Conservation (phyloP, 1,140 invertebrate genomes). For the Pseudomyrmex flavicornis region DNA sequence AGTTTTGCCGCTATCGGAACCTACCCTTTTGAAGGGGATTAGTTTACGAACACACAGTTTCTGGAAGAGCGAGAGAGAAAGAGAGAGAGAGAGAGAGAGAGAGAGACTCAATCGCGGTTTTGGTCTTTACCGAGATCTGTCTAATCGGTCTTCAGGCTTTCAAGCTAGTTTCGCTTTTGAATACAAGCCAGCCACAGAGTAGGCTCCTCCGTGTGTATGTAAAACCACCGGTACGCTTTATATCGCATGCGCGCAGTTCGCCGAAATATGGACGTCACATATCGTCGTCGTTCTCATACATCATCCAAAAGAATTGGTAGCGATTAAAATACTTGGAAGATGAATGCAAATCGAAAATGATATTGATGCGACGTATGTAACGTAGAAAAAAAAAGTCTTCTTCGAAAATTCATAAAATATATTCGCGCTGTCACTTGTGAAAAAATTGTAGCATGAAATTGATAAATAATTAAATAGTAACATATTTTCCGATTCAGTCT, state of each 20-base stretch:
- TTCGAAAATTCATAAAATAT: too few relatives aligned
- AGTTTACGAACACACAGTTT: slow-evolving; percentile 49
- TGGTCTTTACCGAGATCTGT: slow-evolving; percentile 58
- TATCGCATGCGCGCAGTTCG: slow-evolving; percentile 6
- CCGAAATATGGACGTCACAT: slow-evolving; percentile 67
- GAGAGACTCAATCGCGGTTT: slow-evolving; percentile 57
- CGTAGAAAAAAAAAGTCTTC: neutral
- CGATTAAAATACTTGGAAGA: slow-evolving; percentile 61
- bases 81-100: neutral
- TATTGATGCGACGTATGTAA: neutral
- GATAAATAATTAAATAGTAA: neutral
- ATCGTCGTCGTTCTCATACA: slow-evolving; percentile 64
- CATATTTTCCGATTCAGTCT: neutral
- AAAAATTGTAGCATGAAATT: neutral
- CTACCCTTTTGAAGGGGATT: slow-evolving; percentile 63
- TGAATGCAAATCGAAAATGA: slow-evolving; percentile 1
- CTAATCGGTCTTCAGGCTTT: slow-evolving; percentile 68
- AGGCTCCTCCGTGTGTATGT: slow-evolving; percentile 43
- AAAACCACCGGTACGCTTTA: slow-evolving; percentile 33
- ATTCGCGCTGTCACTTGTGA: neutral
- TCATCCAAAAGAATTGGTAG: slow-evolving; percentile 28
- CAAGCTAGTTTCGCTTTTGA: slow-evolving; percentile 70
- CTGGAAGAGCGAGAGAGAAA: neutral
- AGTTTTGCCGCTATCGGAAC: slow-evolving; percentile 54
- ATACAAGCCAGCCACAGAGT: slow-evolving; percentile 62